These are phyloP conservation scores for Eucera pruinosa DNA, from an alignment of 2,888 invertebrate species.

Conservation along the genomic window DNA sequence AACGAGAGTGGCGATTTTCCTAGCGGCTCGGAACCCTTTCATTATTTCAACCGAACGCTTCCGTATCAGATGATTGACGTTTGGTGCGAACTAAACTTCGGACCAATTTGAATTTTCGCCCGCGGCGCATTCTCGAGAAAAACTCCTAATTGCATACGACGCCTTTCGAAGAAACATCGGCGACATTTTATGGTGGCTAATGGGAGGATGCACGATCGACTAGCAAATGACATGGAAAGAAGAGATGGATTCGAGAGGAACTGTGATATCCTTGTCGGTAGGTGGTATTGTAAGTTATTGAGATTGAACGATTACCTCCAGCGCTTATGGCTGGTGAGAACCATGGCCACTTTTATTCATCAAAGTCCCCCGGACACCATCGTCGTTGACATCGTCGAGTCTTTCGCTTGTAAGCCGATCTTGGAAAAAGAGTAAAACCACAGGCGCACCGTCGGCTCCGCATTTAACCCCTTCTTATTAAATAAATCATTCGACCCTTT, in stretches of 20 bases:
- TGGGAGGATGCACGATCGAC: conserved; percentile 55
- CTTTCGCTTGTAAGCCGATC: conserved; percentile 66
- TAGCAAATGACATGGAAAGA: conserved; percentile 58
- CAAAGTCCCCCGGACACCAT: conserved; percentile 62
- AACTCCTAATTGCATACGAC: conserved; percentile 64
- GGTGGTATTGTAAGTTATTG: conserved; percentile 65
- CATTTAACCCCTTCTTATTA: conserved; percentile 70
- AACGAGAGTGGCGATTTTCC: conserved; percentile 53
- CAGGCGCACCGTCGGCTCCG: conserved; percentile 13
- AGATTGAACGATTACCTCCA: conserved; percentile 70
- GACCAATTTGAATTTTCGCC: conserved; percentile 58
- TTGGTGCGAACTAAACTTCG: conserved; percentile 29
- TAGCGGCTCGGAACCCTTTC: conserved; percentile 59
- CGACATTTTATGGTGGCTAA: conserved; percentile 44
- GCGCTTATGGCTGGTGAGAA: conserved; percentile 52
- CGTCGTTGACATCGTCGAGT: conserved; percentile 66
- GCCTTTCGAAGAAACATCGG: conserved; percentile 56
- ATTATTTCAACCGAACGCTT: conserved; percentile 63
- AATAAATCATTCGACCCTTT: conserved; percentile 69
- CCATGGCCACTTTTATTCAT: conserved; percentile 63
- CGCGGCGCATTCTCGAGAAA: conserved; percentile 57
- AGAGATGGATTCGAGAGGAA: conserved; percentile 14
- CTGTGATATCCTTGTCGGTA: conserved; percentile 59
- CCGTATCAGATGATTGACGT: conserved; percentile 60
- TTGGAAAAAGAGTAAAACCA: conserved; percentile 52